Evolutionary conservation across 2,113 vertebrate genomes (phyloP), one percentile per base, ranked within the genome.

Genomic region (Hippocampus comes): DNA sequence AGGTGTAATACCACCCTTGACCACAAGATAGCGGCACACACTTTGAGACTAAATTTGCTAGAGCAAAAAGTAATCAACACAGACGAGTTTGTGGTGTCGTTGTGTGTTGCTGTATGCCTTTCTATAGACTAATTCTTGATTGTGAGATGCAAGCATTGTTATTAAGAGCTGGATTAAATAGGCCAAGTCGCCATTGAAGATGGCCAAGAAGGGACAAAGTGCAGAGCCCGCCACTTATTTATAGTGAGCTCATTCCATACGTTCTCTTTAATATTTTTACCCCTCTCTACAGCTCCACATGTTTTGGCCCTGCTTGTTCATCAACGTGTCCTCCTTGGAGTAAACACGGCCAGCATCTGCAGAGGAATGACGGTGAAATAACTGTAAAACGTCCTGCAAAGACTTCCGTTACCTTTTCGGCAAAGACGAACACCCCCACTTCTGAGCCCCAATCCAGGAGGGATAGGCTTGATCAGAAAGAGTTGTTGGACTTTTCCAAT

Each of bases 391-490:
- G 80, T 55, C 84, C 67, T 53, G 63, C 51, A 38, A 87, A 79
- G 51, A 70, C 76, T 10, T 73, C 73, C 34, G 59, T 75, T 68
- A 80, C 72, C 41, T 51, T 84, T 76, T 68, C 51, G 68, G 51
- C 72, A 42, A 51, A 78, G 64, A 78, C 75, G 72, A 77, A 82
- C 79, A 68, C 78, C 41, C 79, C 77, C 67, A 71, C 78, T 61
- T 78, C 78, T 10, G 59, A 74, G 57, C 21, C 67, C 25, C 0
- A 82, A 77, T 57, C 78, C 60, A 5, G 77, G 86, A 2, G 49
- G 85, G 66, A 82, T 53, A 63, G 82, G 74, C 83, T 85, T 23
- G 77, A 83, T 68, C 86, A 88, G 43, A 75, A 82, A n/a, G 57
- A 72, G 67, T 76, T 86, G 17, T 3, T 81, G 67, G 73, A 85